Conservation (phyloP, 2,888 invertebrate genomes). For the Vesta saturnalis region DNA sequence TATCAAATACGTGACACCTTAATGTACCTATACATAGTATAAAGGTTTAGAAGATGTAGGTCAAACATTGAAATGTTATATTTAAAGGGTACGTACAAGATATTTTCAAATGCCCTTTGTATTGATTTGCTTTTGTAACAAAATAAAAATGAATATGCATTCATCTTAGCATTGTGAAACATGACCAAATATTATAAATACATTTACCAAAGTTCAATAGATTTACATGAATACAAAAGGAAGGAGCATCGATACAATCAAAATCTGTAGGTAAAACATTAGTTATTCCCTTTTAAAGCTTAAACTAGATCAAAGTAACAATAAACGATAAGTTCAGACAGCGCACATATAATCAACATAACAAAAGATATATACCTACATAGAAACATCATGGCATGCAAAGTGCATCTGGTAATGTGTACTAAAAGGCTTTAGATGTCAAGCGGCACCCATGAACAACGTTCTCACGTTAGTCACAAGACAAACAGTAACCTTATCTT, state of each 20-base stretch:
- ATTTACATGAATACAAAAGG: background rate
- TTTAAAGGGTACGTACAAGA: too few relatives aligned
- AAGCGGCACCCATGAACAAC: constrained; percentile 39
- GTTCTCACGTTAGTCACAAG: constrained; percentile 58
- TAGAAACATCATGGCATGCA: constrained; percentile 32
- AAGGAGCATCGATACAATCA: constrained; percentile 1
- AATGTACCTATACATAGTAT: too few relatives aligned
- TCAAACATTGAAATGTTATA: too few relatives aligned
- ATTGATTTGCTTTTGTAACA: too few relatives aligned
- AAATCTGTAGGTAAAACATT: constrained; percentile 8
- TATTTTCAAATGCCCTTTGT: too few relatives aligned
- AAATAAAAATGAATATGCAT: too few relatives aligned
- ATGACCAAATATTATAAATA: background rate
- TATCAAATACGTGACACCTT: too few relatives aligned
- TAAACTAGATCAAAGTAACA: constrained; percentile 10
- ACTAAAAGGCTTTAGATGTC: constrained; percentile 39
- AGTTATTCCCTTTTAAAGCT: constrained; percentile 8
- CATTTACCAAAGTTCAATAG: background rate
- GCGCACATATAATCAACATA: constrained; percentile 40
- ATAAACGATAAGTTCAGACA: constrained; percentile 12
- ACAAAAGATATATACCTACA: constrained; percentile 37
- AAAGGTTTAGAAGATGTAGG: too few relatives aligned
- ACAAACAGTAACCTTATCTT: constrained; percentile 59
- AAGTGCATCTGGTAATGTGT: constrained; percentile 43
- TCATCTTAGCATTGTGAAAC: background rate